phyloP scores from a whole-genome alignment of 2,888 invertebrate genomes.

The Macrophya alboannulata region DNA sequence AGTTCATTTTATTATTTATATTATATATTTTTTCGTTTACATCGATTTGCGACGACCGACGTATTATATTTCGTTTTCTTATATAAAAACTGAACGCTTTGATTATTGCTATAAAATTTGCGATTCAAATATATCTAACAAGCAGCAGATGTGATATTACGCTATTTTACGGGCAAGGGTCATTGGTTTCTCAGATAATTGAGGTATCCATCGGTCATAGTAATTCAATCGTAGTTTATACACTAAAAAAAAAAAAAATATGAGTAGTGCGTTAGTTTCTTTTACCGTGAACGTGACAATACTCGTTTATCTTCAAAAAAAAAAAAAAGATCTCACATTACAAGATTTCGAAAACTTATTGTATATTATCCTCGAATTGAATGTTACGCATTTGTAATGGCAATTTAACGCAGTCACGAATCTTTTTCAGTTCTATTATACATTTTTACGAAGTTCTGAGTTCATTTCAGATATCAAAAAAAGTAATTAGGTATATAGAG shows the following conservation, averaged over 20 bases:
- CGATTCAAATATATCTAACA: conserved; percentile 26
- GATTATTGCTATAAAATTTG: conserved; percentile 48
- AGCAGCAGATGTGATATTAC: conserved; percentile 15
- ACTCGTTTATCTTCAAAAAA: background rate
- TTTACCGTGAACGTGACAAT: conserved; percentile 10
- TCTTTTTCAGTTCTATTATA: background rate
- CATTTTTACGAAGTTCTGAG: conserved; percentile 41
- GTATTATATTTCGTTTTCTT: background rate
- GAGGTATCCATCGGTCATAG: conserved; percentile 13
- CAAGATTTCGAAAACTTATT: background rate
- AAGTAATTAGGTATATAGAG: background rate
- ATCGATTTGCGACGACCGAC: conserved; percentile 3
- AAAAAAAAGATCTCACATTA: background rate
- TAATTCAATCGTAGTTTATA: background rate
- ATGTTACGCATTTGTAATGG: conserved; percentile 20
- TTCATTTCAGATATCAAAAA: conserved; percentile 53
- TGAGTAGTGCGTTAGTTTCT: background rate
- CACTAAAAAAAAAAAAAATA: background rate
- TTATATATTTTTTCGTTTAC: background rate
- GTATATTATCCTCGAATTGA: background rate
- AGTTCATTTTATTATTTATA: background rate
- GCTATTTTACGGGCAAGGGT: background rate
- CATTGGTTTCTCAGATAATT: background rate
- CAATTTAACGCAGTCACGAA: conserved; percentile 33
- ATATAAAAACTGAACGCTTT: conserved; percentile 17